Evolutionary conservation across 2,113 vertebrate species (phyloP), one percentile per base, ranked within the genome.

Genomic region (Cyprinodon tularosa): DNA sequence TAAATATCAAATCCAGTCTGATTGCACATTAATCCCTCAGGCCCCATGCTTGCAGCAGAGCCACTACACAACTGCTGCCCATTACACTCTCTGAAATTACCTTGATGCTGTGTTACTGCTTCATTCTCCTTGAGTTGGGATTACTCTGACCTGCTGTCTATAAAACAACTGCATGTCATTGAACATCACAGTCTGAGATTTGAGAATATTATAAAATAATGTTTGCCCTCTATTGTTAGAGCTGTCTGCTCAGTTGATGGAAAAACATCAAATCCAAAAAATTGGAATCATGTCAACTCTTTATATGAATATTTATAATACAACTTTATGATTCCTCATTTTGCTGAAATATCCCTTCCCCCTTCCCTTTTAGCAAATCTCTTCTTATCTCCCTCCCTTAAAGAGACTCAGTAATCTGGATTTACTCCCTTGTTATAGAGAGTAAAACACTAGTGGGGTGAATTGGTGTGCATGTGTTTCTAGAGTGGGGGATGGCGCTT

Each of bases 1-100:
- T 88, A 90, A 89, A 93, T 85, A 89, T 91, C 88, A 92, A 91
- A 93, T 93, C 92, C 91, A 91, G 85, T 86, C 85, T 89, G 91
- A 93, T 92, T 93, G 89, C 89, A 91, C 77, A 79, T 86, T 94
- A 93, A 93, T 94, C 92, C 88, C 86, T 64, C 69, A 57, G 88
- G 90, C 83, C 83, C 81, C 70, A 85, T 75, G 86, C 86, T 81
- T 77, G 74, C 82, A 37, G 83, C 76, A 88, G 71, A 90, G 81
- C 78, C 75, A 77, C 83, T 78, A 82, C 74, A n/a, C 85, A 87
- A 90, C 85, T 87, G 83, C 77, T 87, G 77, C 82, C 77, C 77
- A 86, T 29, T 29, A 76, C 81, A 83, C 64, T 62, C 76, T 83
- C 74, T 71, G 71, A 86, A 90, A 86, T 83, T 86, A 86, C 88